Base-by-base conservation (phyloP, 2,888 invertebrate species). In the Nephrotoma appendiculata region DNA sequence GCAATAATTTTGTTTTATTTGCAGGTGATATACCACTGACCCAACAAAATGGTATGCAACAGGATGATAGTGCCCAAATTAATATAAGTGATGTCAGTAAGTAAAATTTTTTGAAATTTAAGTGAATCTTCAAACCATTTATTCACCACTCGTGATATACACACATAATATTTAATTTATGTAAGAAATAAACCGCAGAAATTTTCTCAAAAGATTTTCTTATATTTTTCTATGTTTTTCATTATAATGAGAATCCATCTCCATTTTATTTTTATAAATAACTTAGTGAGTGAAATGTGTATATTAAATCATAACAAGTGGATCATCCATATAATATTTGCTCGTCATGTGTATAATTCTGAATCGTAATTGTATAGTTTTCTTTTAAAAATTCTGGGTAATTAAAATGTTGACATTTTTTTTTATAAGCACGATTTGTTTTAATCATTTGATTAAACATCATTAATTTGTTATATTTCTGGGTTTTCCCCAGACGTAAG, bases 21-120 rank as follows among this genome's bases (percentile, higher is more conserved):
- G n/a, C 42, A 84, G 84, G 43, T 84, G 84, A 84, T 84, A 42
- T 84, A 84, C 84, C 84, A 84, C 6, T 84, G 43, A 84, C 6
- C 9, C 84, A 42, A 84, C n/a, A 83, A 83, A 83, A 83, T 83
- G 41, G 83, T 43, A 12, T 93, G 92, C 93, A 91, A 88, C 91
- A 91, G 88, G 93, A 92, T 88, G 90, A 91, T 89, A 91, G 91
- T 89, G 89, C 91, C 89, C 92, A 93, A 90, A 92, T 95, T 90
- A 94, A 95, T 91, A 94, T 95, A 92, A 95, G 95, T 93, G 95
- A 96, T 95, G 95, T 96, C 93, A 94, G 95, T 96, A 92, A 95
- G 95, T 95, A 93, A 89, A 44, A 48, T 41, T 86, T 86, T 48
- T 31, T 83, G 31, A 45, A 19, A 44, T 43, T 85, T 85, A 45